These are phyloP conservation scores for Acridotheres tristis DNA, from an alignment of 2,797 vertebrate genomes.

Conservation along the genomic window DNA sequence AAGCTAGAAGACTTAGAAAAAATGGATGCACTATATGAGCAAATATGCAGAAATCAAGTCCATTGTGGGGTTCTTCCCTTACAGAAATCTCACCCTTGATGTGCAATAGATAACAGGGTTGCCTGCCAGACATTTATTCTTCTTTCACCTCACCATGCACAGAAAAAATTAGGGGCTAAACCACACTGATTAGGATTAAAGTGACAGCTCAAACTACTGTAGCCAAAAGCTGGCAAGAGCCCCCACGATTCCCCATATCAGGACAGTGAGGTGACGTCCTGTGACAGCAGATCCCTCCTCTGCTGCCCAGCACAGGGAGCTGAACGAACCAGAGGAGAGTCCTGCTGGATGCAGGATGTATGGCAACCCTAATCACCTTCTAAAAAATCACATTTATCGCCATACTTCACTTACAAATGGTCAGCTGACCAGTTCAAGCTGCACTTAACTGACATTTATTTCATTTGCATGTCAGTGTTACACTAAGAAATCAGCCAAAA, in stretches of 20 bases:
- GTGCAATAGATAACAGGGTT: rapidly evolving
- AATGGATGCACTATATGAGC: neutral
- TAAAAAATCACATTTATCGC: neutral
- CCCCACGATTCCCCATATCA: rapidly evolving
- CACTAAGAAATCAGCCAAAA: neutral
- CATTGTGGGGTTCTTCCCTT: neutral
- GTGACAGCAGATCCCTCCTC: neutral
- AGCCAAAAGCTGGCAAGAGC: neutral
- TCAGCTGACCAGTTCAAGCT: neutral
- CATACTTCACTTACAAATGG: neutral
- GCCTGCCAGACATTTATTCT: neutral
- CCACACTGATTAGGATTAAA: neutral
- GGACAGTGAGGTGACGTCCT: neutral
- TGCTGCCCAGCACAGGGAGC: rapidly evolving
- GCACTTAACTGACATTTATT: neutral
- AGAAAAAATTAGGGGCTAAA: neutral
- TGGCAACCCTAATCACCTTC: neutral
- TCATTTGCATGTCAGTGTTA: neutral
- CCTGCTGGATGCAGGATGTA: neutral
- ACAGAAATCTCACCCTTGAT: neutral
- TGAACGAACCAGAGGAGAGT: neutral
- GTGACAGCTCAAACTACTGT: neutral
- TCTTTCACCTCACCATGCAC: neutral
- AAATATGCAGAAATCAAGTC: neutral
- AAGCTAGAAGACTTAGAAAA: neutral